phyloP scores from a whole-genome alignment of 2,797 vertebrate species.

The Sebastes itinus region DNA sequence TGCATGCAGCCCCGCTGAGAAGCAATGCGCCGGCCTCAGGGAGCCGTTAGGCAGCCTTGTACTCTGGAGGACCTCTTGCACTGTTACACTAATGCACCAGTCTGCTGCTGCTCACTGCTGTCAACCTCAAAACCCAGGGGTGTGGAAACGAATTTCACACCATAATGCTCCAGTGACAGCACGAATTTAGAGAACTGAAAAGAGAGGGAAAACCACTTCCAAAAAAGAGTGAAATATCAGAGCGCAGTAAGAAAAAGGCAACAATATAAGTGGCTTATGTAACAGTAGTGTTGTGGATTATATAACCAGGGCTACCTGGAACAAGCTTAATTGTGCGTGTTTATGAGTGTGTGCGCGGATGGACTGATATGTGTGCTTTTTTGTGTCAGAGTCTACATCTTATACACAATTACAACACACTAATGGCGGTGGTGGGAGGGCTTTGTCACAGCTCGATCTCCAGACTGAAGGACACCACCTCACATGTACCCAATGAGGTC shows the following conservation, averaged over 20 bases:
- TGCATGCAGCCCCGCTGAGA: constrained; percentile 45
- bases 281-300: constrained; percentile 64
- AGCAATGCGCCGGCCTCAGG: constrained; percentile 38
- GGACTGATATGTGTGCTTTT: constrained; percentile 31
- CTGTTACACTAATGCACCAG: constrained; percentile 60
- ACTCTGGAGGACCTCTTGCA: constrained; percentile 59
- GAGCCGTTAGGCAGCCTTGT: constrained; percentile 46
- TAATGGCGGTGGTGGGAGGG: constrained; percentile 97
- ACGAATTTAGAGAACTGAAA: constrained; percentile 54
- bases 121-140: constrained; percentile 63
- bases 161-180: constrained; percentile 62
- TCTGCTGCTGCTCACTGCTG: constrained; percentile 62
- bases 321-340: constrained; percentile 63
- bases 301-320: constrained; percentile 72
- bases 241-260: constrained; percentile 60
- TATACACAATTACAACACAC: constrained; percentile 95
- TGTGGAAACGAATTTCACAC: constrained; percentile 72
- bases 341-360: constrained; percentile 16
- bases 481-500: constrained; percentile 90
- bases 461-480: constrained; percentile 95
- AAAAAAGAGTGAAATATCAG: constrained; percentile 60
- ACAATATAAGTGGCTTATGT: constrained; percentile 72
- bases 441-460: constrained; percentile 96
- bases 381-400: constrained; percentile 88
- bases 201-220: constrained; percentile 46